Conservation (phyloP, 2,113 vertebrate species). For the Tor tambroides region DNA sequence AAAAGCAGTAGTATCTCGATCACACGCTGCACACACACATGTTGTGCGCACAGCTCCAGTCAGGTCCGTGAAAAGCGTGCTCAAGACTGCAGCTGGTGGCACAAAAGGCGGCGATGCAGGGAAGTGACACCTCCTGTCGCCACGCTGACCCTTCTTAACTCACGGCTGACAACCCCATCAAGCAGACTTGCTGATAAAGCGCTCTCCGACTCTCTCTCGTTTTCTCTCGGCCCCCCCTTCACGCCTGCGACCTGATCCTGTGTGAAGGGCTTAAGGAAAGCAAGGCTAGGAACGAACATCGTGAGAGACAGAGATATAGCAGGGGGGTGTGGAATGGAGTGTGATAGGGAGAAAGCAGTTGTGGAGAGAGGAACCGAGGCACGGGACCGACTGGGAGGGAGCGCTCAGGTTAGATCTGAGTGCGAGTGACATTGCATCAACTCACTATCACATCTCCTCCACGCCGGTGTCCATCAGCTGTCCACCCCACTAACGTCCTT, state of each 20-base stretch:
- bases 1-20: slow-evolving; percentile 33
- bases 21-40: slow-evolving; percentile 22
- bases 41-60: slow-evolving; percentile 62
- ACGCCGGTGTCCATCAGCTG: slow-evolving; percentile 83
- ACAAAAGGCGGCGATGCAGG: slow-evolving; percentile 79
- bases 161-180: slow-evolving; percentile 82
- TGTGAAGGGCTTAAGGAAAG: slow-evolving; percentile 76
- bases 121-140: slow-evolving; percentile 92
- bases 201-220: slow-evolving; percentile 57
- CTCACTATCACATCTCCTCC: slow-evolving; percentile 85
- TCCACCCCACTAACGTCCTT: slow-evolving; percentile 82
- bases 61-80: slow-evolving; percentile 74
- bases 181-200: slow-evolving; percentile 80
- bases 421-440: slow-evolving; percentile 88
- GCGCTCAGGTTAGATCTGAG: slow-evolving; percentile 81
- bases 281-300: slow-evolving; percentile 17
- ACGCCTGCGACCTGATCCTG: slow-evolving; percentile 77
- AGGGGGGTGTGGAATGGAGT: slow-evolving; percentile 19
- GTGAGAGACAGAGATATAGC: slow-evolving; percentile 44
- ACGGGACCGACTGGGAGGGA: slow-evolving; percentile 61
- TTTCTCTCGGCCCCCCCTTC: slow-evolving; percentile 52
- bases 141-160: slow-evolving; percentile 79
- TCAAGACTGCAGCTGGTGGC: slow-evolving; percentile 82
- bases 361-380: slow-evolving; percentile 32
- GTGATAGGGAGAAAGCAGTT: slow-evolving; percentile 36